phyloP scores from a whole-genome alignment of 2,797 vertebrate species.

The Hylomyscus alleni region DNA sequence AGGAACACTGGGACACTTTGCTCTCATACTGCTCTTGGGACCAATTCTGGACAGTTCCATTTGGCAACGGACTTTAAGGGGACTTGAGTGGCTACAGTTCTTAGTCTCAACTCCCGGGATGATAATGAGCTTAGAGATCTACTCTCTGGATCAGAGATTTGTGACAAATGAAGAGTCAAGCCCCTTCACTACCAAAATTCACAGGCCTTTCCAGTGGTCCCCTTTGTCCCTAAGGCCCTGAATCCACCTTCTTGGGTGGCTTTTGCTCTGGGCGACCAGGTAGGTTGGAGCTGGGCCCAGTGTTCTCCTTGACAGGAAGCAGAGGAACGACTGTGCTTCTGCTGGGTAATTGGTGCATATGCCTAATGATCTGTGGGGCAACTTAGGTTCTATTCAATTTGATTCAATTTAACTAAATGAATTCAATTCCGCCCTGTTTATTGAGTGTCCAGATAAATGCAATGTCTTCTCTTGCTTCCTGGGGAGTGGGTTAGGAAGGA shows the following conservation, averaged over 20 bases:
- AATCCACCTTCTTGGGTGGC: not conserved
- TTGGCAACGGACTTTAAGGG: not conserved
- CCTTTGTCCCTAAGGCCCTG: not conserved
- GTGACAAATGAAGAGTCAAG: not conserved
- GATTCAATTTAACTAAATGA: conserved; percentile 73
- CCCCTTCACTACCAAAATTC: not conserved
- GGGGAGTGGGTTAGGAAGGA: not conserved
- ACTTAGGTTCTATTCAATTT: conserved; percentile 51
- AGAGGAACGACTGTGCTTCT: not conserved
- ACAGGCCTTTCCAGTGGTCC: not conserved
- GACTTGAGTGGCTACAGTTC: not conserved
- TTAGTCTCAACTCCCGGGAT: not conserved
- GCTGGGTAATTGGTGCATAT: not conserved
- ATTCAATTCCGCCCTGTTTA: conserved; percentile 66
- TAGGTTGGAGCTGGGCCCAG: not conserved
- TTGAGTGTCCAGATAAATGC: conserved; percentile 55
- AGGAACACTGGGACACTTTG: not conserved
- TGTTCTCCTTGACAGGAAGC: not conserved
- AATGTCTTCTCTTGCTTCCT: not conserved
- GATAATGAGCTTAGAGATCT: not conserved
- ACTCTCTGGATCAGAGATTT: not conserved
- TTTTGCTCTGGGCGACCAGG: not conserved
- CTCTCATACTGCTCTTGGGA: not conserved
- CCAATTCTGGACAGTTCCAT: not conserved
- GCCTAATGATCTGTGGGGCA: not conserved